Base-by-base conservation (phyloP, 53 echinoderm and acorn worm genomes). In the Echinarachnius parma region DNA sequence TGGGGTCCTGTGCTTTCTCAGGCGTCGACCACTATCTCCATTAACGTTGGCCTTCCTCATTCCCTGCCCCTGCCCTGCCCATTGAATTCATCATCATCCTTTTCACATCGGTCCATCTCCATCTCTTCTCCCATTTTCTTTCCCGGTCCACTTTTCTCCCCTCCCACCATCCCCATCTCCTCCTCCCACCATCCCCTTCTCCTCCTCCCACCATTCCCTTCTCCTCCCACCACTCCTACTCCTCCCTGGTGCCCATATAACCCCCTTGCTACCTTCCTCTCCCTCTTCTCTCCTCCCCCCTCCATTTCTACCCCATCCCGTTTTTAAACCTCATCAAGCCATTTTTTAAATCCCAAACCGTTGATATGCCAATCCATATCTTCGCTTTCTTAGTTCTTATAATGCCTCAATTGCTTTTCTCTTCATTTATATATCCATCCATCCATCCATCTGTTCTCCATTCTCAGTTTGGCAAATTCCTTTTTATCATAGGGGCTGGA, bases 1-100 rank as follows among this genome's bases (percentile, higher is more conserved):
- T 88, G 14, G 98, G 98, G 44, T 92, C 98, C 32, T 98, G 98
- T 72, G 91, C 98, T 79, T 98, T 92, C 83, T 87, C 91, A 50
- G 91, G 91, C 61, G 84, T 98, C 47, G 88, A 91, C 57, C 88
- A 92, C 64, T 98, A 91, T 82, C 86, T 91, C 64, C 84, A 92
- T 78, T 98, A 77, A 86, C 79, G 42, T 20, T 39, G 44, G 74
- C 74, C 57, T 72, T 72, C 30, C 72, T 2, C 56, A 37, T 42
- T 36, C 26, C 57, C 25, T 27, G 13, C 9, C n/a, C 37, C 26
- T n/a, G 14, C 36, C 42, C 37, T 9, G 20, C 27, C 36, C 39
- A 4, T 42, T 42, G 8, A 7, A 7, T 13, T 42, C 42, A 42
- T 42, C 3, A 7, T 19, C 56, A n/a, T 22, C 54, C 54, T 52